Evolutionary conservation across 2,113 vertebrate species (phyloP).

Genomic region (Pimephales promelas): DNA sequence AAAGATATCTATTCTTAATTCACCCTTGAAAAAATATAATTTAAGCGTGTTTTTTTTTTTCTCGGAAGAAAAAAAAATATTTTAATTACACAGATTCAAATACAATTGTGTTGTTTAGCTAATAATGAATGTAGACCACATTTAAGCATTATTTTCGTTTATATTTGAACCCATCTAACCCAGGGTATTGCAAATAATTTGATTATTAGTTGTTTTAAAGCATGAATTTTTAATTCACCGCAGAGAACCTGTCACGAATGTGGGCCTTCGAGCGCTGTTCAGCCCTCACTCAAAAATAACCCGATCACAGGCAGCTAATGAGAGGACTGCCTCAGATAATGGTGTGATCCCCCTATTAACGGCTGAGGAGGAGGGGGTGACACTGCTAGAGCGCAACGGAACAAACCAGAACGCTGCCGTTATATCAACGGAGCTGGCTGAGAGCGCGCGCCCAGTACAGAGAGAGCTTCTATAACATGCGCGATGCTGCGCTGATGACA

Average conservation of each 20-base stretch:
- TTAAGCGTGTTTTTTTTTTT: not conserved
- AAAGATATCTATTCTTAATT: not conserved
- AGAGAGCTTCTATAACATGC: not conserved
- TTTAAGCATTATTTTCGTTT: not conserved
- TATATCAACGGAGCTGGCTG: not conserved
- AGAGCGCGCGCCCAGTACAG: not conserved
- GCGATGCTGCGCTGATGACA: not conserved
- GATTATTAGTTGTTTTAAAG: not conserved
- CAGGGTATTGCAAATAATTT: not conserved
- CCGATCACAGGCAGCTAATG: constrained; percentile 42
- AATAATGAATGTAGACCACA: not conserved
- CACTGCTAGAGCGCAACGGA: not conserved
- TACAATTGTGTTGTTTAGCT: not conserved
- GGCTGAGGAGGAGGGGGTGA: not conserved
- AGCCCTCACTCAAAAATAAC: not conserved
- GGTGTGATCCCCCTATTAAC: constrained; percentile 45
- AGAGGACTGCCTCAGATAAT: constrained; percentile 49
- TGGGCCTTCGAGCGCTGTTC: not conserved
- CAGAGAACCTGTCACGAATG: not conserved
- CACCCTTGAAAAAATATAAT: not conserved
- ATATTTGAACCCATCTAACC: not conserved
- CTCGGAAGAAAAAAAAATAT: too few relatives aligned
- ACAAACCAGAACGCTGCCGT: not conserved
- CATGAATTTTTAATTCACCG: not conserved
- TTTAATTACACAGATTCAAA: too few relatives aligned